Conservation (phyloP, 2,888 invertebrate genomes). For the Cataglyphis livida region DNA sequence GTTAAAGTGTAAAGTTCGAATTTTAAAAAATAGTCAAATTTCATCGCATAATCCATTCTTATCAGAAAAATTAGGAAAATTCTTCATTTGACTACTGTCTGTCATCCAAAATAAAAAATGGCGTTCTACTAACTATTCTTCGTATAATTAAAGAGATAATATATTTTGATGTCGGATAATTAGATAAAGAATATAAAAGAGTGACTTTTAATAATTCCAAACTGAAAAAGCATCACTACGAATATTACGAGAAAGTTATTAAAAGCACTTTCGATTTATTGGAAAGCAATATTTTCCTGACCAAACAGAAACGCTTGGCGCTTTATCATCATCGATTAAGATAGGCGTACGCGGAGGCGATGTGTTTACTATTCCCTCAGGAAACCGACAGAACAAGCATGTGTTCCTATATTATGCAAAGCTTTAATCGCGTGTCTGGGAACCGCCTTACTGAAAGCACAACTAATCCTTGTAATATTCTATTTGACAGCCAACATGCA, state of each 20-base stretch:
- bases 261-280: slow-evolving; percentile 9
- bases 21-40: background rate
- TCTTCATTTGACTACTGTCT: background rate
- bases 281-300: background rate
- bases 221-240: background rate
- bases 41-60: background rate
- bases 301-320: slow-evolving; percentile 9
- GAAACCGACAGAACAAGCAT: slow-evolving; percentile 33
- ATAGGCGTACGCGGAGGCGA: slow-evolving; percentile 49
- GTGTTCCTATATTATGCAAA: slow-evolving; percentile 72
- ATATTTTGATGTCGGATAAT: background rate
- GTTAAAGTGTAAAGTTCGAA: background rate
- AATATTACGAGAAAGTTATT: slow-evolving; percentile 27
- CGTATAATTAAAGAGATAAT: background rate
- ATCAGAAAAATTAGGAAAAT: background rate
- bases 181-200: background rate
- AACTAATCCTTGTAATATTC: slow-evolving; percentile 38
- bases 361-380: slow-evolving; percentile 57
- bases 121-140: background rate
- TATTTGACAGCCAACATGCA: slow-evolving; percentile 16
- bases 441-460: slow-evolving; percentile 57
- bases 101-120: background rate
- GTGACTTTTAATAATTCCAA: background rate
- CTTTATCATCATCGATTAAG: slow-evolving; percentile 61
- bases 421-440: slow-evolving; percentile 72